Evolutionary conservation across 2,113 vertebrate genomes (phyloP), one percentile per base, ranked within the genome.

Genomic region (Anoplopoma fimbria): DNA sequence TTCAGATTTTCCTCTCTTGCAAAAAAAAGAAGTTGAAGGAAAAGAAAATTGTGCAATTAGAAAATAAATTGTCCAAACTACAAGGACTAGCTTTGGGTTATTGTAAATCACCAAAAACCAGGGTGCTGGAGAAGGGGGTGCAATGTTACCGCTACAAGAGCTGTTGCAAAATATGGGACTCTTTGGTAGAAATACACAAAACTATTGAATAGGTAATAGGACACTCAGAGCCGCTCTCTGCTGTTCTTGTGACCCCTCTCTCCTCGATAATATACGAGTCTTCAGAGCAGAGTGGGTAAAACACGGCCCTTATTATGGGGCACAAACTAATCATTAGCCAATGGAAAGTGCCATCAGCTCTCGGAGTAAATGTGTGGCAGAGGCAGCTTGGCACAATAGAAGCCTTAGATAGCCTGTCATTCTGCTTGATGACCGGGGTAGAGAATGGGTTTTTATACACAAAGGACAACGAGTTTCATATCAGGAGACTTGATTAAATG

Each of bases 271-370:
- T 84, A 84, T 60, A 76, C 47, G 72, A 83, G 81, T 78, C 68
- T 84, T 34, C 75, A 51, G 69, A 1, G 76, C 69, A 40, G 85
- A 90, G 75, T 75, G 78, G 83, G 81, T 67, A 82, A 82, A 86
- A n/a, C 82, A 89, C 55, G 83, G 75, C 75, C 77, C 75, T 82
- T 38, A 68, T 25, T 47, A 64, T 23, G 73, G 79, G 84, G 68
- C 74, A 67, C 77, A 84, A 79, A 87, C 86, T 82, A 72, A 86
- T 84, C 86, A 86, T 82, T 89, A 88, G 53, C 83, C 77, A 81
- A 81, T 88, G 77, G 77, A 87, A 86, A 89, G 85, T 82, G 75
- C 69, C 68, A 86, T 83, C 78, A 76, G 75, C 77, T 81, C 51
- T 77, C 0, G 5, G 33, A 64, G 72, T 79, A 82, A 87, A 85